A percentile compares a stretch with the other conserved stretches of the same genome.
phyloP scores from a whole-genome alignment of 2,113 vertebrate species.

The Leucopsar rothschildi region DNA sequence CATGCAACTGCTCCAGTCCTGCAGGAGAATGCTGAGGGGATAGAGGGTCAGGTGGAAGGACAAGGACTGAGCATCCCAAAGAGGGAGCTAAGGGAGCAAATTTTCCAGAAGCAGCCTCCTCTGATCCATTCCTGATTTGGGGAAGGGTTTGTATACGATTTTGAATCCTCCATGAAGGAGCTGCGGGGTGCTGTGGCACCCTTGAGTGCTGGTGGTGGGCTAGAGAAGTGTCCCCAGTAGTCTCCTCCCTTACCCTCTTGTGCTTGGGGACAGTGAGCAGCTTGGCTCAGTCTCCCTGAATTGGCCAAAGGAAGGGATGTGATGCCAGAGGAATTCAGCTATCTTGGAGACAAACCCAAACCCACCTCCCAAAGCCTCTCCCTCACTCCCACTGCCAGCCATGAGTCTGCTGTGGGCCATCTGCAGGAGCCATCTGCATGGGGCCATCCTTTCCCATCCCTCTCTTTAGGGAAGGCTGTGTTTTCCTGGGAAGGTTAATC shows the following conservation, averaged over 20 bases:
- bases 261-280: background rate
- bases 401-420: background rate
- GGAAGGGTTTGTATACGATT: background rate
- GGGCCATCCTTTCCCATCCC: background rate
- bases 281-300: background rate
- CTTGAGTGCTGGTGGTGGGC: rapidly evolving
- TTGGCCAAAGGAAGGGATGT: background rate
- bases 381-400: background rate
- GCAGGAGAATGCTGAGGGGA: background rate
- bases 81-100: background rate
- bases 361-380: background rate
- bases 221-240: background rate
- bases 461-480: background rate
- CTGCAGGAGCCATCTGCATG: background rate
- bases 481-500: background rate
- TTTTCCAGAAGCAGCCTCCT: background rate
- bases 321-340: background rate
- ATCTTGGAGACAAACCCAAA: background rate
- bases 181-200: background rate
- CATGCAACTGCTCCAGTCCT: rapidly evolving
- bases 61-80: background rate
- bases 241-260: background rate
- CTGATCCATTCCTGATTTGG: background rate
- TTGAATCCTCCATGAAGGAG: background rate
- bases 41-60: background rate